Conservation (phyloP, 2,888 invertebrate species). For the Sphinx pinastri region DNA sequence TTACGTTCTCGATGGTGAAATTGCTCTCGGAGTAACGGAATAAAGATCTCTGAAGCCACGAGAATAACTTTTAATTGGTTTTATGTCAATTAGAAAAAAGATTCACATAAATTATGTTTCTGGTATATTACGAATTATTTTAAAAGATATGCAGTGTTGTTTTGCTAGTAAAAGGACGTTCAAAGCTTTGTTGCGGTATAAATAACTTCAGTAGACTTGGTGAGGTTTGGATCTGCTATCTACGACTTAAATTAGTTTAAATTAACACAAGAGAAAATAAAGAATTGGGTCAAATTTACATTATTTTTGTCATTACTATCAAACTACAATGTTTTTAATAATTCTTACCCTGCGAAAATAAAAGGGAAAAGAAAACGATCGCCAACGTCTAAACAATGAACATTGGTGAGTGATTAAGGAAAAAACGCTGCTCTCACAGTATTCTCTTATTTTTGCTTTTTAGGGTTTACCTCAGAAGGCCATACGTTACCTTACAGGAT, state of each 20-base stretch:
- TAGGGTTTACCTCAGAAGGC: neutral
- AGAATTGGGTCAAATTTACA: too few species aligned
- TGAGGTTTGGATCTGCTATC: too few species aligned
- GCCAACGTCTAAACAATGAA: slow-evolving; percentile 2
- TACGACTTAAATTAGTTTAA: too few species aligned
- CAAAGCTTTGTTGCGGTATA: neutral
- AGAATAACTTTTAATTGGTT: slow-evolving; percentile 10
- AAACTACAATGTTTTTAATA: neutral
- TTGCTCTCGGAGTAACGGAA: slow-evolving; percentile 13
- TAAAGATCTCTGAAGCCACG: slow-evolving; percentile 6
- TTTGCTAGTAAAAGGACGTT: too few species aligned
- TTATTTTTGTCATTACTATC: too few species aligned
- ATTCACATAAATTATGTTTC: neutral
- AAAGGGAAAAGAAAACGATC: neutral
- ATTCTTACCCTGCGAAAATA: neutral
- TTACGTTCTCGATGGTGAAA: neutral
- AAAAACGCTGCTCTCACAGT: slow-evolving; percentile 5
- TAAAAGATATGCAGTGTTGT: too few species aligned
- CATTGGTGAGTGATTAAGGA: slow-evolving; percentile 4
- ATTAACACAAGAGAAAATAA: too few species aligned
- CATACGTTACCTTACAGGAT: too few species aligned
- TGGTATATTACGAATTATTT: neutral
- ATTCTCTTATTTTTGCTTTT: neutral
- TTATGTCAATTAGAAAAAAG: slow-evolving; percentile 16
- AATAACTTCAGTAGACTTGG: neutral